These are phyloP conservation scores for Aradophagus sp. DNA, from an alignment of 1,140 invertebrate species.

Conservation along the genomic window DNA sequence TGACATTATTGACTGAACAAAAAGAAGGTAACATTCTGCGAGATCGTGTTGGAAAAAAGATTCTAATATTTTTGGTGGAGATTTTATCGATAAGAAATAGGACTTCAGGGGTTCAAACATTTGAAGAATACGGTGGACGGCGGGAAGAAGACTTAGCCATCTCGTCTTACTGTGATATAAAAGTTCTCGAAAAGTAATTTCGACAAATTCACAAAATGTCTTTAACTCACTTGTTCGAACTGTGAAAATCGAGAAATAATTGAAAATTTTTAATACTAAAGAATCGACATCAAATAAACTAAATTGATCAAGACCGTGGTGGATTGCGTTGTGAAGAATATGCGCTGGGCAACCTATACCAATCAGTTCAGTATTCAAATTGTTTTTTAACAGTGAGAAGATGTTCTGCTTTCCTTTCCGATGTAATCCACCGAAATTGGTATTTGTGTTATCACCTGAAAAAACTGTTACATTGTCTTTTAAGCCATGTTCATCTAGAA, in stretches of 20 bases:
- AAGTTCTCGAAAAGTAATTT: constrained; percentile 44
- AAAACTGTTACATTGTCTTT: constrained; percentile 57
- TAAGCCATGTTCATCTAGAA: constrained; percentile 17
- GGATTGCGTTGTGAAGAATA: constrained; percentile 57
- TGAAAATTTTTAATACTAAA: constrained; percentile 58
- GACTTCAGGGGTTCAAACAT: constrained; percentile 44
- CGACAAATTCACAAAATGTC: constrained; percentile 53
- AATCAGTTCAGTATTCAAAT: constrained; percentile 31
- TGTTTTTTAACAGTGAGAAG: constrained; percentile 47
- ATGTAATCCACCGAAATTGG: constrained; percentile 58
- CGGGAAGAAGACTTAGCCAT: constrained; percentile 55
- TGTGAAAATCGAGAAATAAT: constrained; percentile 62
- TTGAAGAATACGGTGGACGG: constrained; percentile 47
- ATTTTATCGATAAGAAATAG: constrained; percentile 40
- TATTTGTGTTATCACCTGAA: constrained; percentile 61
- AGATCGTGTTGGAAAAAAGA: constrained; percentile 22
- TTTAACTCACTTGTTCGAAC: constrained; percentile 54
- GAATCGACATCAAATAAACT: constrained; percentile 55
- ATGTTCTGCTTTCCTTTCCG: constrained; percentile 53
- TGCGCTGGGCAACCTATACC: constrained; percentile 59
- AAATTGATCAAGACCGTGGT: constrained; percentile 44
- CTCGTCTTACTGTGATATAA: constrained; percentile 50
- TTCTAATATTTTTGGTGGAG: constrained; percentile 12
- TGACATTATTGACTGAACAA: constrained; percentile 27
- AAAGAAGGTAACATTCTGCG: constrained; percentile 17